phyloP scores from a whole-genome alignment of 2,113 vertebrate species.

The Saccopteryx leptura region DNA sequence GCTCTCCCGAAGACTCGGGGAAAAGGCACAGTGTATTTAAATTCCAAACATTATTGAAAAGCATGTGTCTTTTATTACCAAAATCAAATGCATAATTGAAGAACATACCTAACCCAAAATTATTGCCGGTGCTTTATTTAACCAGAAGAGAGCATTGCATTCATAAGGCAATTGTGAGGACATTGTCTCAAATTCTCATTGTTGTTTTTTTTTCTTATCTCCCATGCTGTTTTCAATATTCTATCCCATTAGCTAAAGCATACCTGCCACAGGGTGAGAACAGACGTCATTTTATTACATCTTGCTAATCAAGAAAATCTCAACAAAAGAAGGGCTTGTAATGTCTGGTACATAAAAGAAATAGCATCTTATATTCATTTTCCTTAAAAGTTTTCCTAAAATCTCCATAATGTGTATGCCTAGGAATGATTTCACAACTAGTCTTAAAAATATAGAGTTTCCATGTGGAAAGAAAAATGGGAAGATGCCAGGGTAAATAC shows the following conservation, averaged over 20 bases:
- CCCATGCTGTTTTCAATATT: conserved; percentile 69
- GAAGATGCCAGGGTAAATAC: conserved; percentile 83
- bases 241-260: conserved; percentile 37
- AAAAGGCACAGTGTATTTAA: conserved; percentile 85
- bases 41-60: conserved; percentile 87
- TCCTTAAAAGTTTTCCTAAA: conserved; percentile 63
- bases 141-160: conserved; percentile 75
- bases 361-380: conserved; percentile 54
- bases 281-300: conserved; percentile 61
- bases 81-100: conserved; percentile 89
- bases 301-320: conserved; percentile 70
- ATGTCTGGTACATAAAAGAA: conserved; percentile 71
- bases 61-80: conserved; percentile 87
- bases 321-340: conserved; percentile 41
- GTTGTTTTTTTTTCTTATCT: conserved; percentile 45
- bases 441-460: conserved; percentile 80
- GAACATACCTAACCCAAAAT: conserved; percentile 84
- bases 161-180: conserved; percentile 71
- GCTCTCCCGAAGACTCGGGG: conserved; percentile 72
- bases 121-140: conserved; percentile 87
- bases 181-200: conserved; percentile 67
- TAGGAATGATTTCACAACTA: conserved; percentile 77
- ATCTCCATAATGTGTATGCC: conserved; percentile 67
- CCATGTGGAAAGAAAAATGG: conserved; percentile 80
- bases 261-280: conserved; percentile 3